Evolutionary conservation across 2,797 vertebrate genomes (phyloP), one percentile per base, ranked within the genome.

Genomic region (Melopsittacus undulatus): DNA sequence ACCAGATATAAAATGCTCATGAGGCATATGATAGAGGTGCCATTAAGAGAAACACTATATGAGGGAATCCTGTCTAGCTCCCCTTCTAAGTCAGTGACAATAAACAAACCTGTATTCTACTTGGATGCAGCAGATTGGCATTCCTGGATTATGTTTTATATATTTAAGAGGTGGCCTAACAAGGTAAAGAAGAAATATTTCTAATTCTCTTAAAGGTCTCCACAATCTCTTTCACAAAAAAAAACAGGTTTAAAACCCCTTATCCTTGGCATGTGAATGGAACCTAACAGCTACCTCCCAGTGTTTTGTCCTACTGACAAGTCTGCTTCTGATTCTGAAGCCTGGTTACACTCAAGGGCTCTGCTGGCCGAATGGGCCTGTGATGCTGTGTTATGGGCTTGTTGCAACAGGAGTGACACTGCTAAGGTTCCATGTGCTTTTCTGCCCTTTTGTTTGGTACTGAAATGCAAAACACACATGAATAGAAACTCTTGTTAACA

Each of bases 221-320:
- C n/a, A 27, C 11, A 29, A 3, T 27, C 46, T 45, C 36, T 67
- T 67, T 67, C 42, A 16, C 24, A 57, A 36, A 15, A 24, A 69
- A 57, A 19, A 54, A 9, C 5, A 9, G 8, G 15, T 30, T 79
- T 64, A 74, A 66, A 43, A 11, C 2, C 7, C 17, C 23, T 0
- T 0, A 15, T 38, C 46, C 19, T 51, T 82, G 40, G 30, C 2
- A 0, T 0, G 5, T 4, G 5, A 12, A 76, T 36, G 42, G 83
- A 66, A 16, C 13, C 40, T 40, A 14, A 3, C 3, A 10, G 29
- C 4, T 42, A 4, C 3, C 19, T 48, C 40, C 15, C 38, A 16
- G 23, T 30, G 67, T 56, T 49, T n/a, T 54, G 14, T 19, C 40
- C 45, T 42, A 2, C 49, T 63, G 8, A 45, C 0, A 4, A 61